Percentiles rank a stretch among this genome's conserved stretches.
Evolutionary conservation across 2,797 vertebrate species (phyloP).

Genomic region (Glyptemys insculpta): DNA sequence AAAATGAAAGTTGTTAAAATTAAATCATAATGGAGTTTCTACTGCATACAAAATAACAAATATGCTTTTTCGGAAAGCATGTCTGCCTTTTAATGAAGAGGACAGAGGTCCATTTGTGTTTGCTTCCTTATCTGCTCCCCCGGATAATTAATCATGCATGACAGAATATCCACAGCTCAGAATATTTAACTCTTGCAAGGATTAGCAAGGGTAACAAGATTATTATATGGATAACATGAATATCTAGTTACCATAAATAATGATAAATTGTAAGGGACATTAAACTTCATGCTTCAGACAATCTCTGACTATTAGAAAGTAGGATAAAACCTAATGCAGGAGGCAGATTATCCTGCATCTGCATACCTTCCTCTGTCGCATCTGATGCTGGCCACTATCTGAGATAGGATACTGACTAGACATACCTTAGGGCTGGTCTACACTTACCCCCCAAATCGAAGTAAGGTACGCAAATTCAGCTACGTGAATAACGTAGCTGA

Average conservation of each 20-base stretch:
- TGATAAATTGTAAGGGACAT: background rate
- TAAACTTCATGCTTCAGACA: background rate
- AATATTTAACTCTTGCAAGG: background rate
- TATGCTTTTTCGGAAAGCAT: rapidly evolving
- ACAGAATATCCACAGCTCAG: rapidly evolving
- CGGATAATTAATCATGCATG: background rate
- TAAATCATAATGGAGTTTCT: background rate
- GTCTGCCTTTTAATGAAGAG: background rate
- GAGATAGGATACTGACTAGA: rapidly evolving
- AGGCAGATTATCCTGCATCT: rapidly evolving
- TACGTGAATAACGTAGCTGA: no score
- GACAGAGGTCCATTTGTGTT: background rate
- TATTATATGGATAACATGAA: background rate
- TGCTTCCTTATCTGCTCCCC: background rate
- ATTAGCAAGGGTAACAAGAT: background rate
- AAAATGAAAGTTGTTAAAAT: background rate
- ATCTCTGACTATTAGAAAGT: rapidly evolving
- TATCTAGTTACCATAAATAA: background rate
- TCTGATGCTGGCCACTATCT: background rate
- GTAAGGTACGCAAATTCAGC: no score
- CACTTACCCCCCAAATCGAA: no score
- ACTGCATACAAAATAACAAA: rapidly evolving
- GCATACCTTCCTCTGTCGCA: background rate
- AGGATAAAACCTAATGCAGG: background rate
- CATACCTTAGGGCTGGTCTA: background rate